Evolutionary conservation across 2,888 invertebrate genomes (phyloP).

Genomic region (Biston betularia): DNA sequence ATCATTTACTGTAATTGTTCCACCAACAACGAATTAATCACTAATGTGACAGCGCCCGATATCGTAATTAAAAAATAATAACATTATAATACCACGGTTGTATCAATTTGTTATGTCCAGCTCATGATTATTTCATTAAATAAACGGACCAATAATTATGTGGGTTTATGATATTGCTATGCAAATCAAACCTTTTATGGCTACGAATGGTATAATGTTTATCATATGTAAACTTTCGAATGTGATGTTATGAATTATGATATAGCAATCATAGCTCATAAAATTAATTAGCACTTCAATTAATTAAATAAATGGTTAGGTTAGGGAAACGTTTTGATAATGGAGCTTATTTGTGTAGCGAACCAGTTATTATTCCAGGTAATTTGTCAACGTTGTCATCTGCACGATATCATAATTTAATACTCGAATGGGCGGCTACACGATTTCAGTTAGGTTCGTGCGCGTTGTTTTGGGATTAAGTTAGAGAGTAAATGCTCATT

Average conservation of each 20-base stretch:
- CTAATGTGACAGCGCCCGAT: constrained; percentile 74
- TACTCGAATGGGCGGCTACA: constrained; percentile 23
- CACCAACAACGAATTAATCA: constrained; percentile 77
- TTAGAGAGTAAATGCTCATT: constrained; percentile 50
- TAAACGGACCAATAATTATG: constrained; percentile 52
- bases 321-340: constrained; percentile 28
- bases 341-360: constrained; percentile 29
- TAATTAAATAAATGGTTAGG: constrained; percentile 35
- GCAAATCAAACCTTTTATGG: constrained; percentile 40
- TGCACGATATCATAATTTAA: constrained; percentile 31
- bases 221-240: constrained; percentile 35
- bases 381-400: constrained; percentile 36
- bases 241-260: constrained; percentile 36
- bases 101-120: constrained; percentile 57
- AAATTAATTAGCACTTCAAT: constrained; percentile 40
- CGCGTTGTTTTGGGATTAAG: constrained; percentile 34
- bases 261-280: constrained; percentile 31
- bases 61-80: constrained; percentile 63
- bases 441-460: constrained; percentile 24
- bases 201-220: constrained; percentile 27
- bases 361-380: constrained; percentile 27
- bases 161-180: constrained; percentile 46
- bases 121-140: constrained; percentile 56
- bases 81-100: constrained; percentile 61
- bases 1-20: constrained; percentile 75